Conservation (phyloP, 2,888 invertebrate genomes). For the Taenaris catops region DNA sequence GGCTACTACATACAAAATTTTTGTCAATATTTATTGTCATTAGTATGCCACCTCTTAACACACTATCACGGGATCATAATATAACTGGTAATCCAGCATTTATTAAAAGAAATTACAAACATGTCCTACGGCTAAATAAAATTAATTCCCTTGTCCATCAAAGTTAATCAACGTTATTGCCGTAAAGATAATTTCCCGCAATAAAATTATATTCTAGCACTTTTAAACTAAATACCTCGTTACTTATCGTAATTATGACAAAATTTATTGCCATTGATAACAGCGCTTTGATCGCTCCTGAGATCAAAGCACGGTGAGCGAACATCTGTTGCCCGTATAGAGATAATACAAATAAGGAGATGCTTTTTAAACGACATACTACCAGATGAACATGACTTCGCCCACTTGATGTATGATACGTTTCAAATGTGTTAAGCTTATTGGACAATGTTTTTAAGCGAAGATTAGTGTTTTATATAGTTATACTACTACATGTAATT, state of each 20-base stretch:
- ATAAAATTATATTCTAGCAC: slow-evolving; percentile 23
- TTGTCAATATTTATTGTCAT: too few species aligned
- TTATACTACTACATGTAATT: too few species aligned
- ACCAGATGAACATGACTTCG: not conserved
- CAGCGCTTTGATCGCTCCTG: slow-evolving; percentile 44
- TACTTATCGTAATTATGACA: slow-evolving; percentile 45
- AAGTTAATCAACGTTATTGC: slow-evolving; percentile 20
- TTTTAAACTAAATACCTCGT: slow-evolving; percentile 25
- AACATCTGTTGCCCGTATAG: slow-evolving; percentile 30
- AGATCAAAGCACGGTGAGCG: slow-evolving; percentile 27
- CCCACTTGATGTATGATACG: too few species aligned
- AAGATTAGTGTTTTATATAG: too few species aligned
- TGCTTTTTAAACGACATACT: slow-evolving; percentile 1
- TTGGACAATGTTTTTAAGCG: too few species aligned
- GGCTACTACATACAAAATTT: too few species aligned
- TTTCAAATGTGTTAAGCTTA: too few species aligned
- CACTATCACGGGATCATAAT: too few species aligned
- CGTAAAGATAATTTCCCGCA: slow-evolving; percentile 27
- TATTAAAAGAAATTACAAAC: not conserved
- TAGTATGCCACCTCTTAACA: too few species aligned
- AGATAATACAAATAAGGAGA: slow-evolving; percentile 16
- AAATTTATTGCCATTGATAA: slow-evolving; percentile 62
- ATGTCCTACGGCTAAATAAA: slow-evolving; percentile 1
- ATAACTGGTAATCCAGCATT: too few species aligned
- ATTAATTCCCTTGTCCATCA: slow-evolving; percentile 13